Base-by-base conservation (phyloP, 2,888 invertebrate genomes). In the Ditula angustiorana region DNA sequence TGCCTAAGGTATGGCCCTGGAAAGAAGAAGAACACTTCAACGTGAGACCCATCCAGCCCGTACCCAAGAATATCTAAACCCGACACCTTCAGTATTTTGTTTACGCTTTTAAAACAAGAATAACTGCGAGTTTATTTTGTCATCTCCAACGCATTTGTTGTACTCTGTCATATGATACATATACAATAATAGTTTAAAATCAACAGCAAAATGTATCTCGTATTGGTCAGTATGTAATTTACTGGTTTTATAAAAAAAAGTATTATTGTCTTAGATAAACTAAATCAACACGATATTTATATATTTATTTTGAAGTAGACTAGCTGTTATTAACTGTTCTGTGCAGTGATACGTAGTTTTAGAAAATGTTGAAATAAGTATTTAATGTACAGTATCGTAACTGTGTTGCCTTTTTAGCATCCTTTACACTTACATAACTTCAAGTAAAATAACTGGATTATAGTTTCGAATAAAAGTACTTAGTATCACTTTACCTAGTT, bases 1-100 rank as follows among this genome's bases (percentile, higher is more conserved):
- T 97, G 93, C 97, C 97, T 0, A 91, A 93, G 5, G 94, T 94
- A 5, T 96, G 95, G 95, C 82, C 85, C 8, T 96, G 96, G 96
- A 90, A 90, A 63, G 90, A 91, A 0, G 92, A 93, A 65, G 89
- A 90, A 71, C 86, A 85, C 53, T 89, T 91, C 79, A 86, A 92
- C 67, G 84, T 91, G 5, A 75, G 90, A 68, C 88, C 91, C 61
- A 88, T 93, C 50, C 80, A 87, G 61, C 93, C 93, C 1, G 92
- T 91, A 46, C 87, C 88, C 63, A 93, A 93, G 71, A 92, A 90
- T 72, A 86, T 91, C 67, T 92, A 91, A 88, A 79, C 66, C 72
- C 78, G 74, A 80, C 76, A 77, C 76, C 4, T 5, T 2, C 16
- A 67, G 37, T 68, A 68, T 67, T 68, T 72, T 49, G 35, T 21